These are phyloP conservation scores for Aphrophora alni DNA, from an alignment of 2,888 invertebrate species.

Conservation along the genomic window DNA sequence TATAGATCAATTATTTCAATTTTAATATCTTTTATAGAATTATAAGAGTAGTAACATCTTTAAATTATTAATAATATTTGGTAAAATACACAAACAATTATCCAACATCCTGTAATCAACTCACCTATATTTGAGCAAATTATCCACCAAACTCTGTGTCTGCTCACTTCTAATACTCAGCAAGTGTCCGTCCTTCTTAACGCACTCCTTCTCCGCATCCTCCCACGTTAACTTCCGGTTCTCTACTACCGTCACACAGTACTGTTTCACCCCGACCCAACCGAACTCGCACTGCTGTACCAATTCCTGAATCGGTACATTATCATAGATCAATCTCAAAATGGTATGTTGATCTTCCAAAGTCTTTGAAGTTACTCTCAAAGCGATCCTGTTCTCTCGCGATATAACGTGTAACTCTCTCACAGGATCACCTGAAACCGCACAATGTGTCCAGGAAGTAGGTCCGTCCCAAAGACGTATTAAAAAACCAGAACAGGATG, in stretches of 20 bases:
- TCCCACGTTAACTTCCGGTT: slow-evolving; percentile 67
- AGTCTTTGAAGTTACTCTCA: slow-evolving; percentile 32
- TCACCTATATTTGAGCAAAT: slow-evolving; percentile 70
- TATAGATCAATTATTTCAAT: no score
- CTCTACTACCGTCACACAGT: slow-evolving; percentile 69
- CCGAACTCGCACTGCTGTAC: slow-evolving; percentile 70
- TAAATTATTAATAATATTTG: no score
- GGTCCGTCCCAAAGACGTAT: slow-evolving; percentile 65
- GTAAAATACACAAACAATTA: no score
- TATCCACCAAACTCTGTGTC: slow-evolving; percentile 69
- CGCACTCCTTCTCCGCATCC: slow-evolving; percentile 72
- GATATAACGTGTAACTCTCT: slow-evolving; percentile 42
- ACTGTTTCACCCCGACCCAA: slow-evolving; percentile 71
- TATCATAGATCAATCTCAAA: slow-evolving; percentile 45
- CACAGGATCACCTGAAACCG: slow-evolving; percentile 64
- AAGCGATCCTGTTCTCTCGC: slow-evolving; percentile 35
- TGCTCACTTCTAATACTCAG: slow-evolving; percentile 69
- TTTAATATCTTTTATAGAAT: no score
- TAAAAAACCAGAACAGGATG: slow-evolving; percentile 64
- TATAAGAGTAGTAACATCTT: no score
- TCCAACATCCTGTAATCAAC: no score
- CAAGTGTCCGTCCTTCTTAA: slow-evolving; percentile 67
- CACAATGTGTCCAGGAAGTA: slow-evolving; percentile 67
- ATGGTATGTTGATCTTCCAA: slow-evolving; percentile 15
- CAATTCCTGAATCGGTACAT: slow-evolving; percentile 65